Evolutionary conservation across 2,888 invertebrate genomes (phyloP).

Genomic region (Nephrotoma flavescens): DNA sequence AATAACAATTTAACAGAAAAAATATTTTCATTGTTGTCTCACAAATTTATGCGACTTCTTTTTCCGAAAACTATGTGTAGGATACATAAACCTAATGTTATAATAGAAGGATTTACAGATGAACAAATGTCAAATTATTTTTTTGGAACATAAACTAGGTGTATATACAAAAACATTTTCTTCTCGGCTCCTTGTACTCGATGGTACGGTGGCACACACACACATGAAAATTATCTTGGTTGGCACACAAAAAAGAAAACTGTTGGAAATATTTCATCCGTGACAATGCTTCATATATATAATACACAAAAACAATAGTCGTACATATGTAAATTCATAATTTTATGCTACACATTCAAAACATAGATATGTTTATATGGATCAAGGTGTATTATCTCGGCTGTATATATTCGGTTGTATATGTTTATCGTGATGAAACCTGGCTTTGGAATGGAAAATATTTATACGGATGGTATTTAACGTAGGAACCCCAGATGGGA

Average conservation of each 20-base stretch:
- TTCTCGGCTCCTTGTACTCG: not conserved
- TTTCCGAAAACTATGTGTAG: not conserved
- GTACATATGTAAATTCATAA: not conserved
- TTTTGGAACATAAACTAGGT: not conserved
- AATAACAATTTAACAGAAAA: not conserved
- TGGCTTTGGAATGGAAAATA: not conserved
- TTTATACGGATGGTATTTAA: not conserved
- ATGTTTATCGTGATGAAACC: not conserved
- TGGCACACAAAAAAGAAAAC: not conserved
- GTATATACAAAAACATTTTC: not conserved
- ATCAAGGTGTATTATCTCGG: not conserved
- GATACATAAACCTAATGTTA: not conserved
- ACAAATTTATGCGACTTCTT: not conserved
- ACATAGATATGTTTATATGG: not conserved
- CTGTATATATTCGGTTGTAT: not conserved
- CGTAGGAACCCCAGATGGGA: not conserved
- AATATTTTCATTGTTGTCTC: not conserved
- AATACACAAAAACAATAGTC: not conserved
- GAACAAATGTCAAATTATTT: not conserved
- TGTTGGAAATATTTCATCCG: not conserved
- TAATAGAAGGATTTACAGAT: not conserved
- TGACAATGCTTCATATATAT: not conserved
- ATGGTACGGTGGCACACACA: not conserved
- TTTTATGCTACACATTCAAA: not conserved
- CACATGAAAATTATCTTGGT: not conserved